Conservation (phyloP, 2,888 invertebrate species). For the Timema cristinae region DNA sequence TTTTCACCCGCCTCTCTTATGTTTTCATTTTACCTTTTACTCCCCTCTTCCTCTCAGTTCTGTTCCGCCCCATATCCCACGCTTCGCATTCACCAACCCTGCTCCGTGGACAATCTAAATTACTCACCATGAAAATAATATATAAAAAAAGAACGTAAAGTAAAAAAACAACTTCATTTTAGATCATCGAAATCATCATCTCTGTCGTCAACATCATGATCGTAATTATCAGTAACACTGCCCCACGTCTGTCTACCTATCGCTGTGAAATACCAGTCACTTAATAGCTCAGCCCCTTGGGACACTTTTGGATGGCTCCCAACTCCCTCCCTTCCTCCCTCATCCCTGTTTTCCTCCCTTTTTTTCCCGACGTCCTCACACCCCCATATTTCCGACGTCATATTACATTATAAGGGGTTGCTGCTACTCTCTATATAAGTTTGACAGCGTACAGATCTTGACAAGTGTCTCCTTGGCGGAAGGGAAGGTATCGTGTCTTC, state of each 20-base stretch:
- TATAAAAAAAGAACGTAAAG: slow-evolving; percentile 13
- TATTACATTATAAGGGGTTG: not conserved
- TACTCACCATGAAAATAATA: not conserved
- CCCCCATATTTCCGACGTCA: no score
- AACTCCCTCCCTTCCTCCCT: slow-evolving; percentile 14
- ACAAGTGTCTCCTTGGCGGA: no score
- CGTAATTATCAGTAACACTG: not conserved
- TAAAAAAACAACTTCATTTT: slow-evolving; percentile 23
- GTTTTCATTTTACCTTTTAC: no score
- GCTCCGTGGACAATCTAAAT: no score
- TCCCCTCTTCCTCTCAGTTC: no score
- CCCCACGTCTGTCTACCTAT: no score
- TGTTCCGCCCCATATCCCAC: no score
- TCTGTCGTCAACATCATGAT: slow-evolving; percentile 24
- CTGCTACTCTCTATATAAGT: slow-evolving; percentile 22
- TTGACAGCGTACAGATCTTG: slow-evolving; percentile 1
- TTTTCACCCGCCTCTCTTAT: no score
- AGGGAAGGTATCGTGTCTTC: no score
- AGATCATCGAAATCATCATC: slow-evolving; percentile 20
- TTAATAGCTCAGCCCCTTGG: slow-evolving; percentile 30
- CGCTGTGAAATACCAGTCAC: slow-evolving; percentile 30
- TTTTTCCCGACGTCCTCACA: no score
- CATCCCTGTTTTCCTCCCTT: not conserved
- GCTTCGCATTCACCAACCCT: no score
- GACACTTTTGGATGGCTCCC: slow-evolving; percentile 14